Conservation (phyloP, 2,888 invertebrate species). For the Ennomos fuscantarius region DNA sequence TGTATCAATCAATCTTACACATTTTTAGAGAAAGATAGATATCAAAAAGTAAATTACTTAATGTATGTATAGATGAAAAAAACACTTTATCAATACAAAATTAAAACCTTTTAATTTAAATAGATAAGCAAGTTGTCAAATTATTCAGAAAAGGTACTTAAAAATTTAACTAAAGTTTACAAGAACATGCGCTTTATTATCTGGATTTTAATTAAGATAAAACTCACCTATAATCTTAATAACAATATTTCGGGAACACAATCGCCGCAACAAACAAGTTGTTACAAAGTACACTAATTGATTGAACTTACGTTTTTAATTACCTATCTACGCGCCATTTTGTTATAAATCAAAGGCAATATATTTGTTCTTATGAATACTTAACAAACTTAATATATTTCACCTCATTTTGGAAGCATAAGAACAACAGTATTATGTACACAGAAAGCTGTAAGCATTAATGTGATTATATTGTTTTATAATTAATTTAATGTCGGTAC, state of each 20-base stretch:
- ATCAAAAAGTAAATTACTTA: too few relatives aligned
- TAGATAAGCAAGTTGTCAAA: too few relatives aligned
- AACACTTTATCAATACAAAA: too few relatives aligned
- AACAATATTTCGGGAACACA: conserved; percentile 24
- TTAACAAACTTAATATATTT: conserved; percentile 27
- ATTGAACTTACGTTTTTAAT: conserved; percentile 10
- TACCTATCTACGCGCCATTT: conserved; percentile 17
- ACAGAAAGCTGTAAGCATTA: conserved; percentile 21
- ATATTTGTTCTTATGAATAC: conserved; percentile 23
- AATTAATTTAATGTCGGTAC: neutral
- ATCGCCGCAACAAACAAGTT: conserved; percentile 16
- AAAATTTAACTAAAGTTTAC: too few relatives aligned
- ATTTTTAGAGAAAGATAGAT: too few relatives aligned
- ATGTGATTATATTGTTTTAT: conserved; percentile 1
- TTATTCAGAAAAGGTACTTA: too few relatives aligned
- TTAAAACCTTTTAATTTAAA: too few relatives aligned
- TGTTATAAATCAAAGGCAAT: conserved; percentile 22
- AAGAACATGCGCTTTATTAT: conserved; percentile 10
- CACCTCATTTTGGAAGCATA: conserved; percentile 20
- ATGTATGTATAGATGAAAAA: too few relatives aligned
- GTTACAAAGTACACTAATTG: conserved; percentile 17
- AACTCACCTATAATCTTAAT: conserved; percentile 6
- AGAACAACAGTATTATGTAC: conserved; percentile 19
- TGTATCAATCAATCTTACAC: too few relatives aligned
- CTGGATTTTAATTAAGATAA: neutral